These are phyloP conservation scores for Myioborus melanocephalus DNA, from an alignment of 2,797 vertebrate species.

Conservation along the genomic window DNA sequence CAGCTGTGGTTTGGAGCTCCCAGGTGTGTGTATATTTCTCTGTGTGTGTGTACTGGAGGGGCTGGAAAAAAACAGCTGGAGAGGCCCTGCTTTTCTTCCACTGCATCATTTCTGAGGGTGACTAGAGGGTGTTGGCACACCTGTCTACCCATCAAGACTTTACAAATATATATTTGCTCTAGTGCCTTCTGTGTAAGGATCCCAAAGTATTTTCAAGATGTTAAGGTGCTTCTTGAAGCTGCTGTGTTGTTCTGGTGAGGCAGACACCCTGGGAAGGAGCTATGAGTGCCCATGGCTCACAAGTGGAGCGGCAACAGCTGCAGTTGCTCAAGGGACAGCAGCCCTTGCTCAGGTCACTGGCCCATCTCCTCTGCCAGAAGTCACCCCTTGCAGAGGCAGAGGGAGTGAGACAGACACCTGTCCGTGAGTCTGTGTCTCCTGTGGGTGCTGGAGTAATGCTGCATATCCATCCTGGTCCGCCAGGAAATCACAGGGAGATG, in stretches of 20 bases:
- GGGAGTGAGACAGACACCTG: rapidly evolving
- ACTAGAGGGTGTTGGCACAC: background rate
- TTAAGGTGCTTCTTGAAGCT: background rate
- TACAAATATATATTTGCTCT: background rate
- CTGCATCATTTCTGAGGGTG: background rate
- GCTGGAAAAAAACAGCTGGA: background rate
- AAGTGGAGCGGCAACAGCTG: background rate
- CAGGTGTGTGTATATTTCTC: rapidly evolving
- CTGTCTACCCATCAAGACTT: rapidly evolving
- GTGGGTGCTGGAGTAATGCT: background rate
- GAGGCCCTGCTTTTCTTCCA: background rate
- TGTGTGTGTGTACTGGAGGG: background rate
- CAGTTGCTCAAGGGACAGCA: background rate
- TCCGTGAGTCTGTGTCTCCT: rapidly evolving
- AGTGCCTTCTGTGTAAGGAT: background rate
- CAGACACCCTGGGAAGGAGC: background rate
- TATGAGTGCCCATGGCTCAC: background rate
- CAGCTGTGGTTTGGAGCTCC: background rate
- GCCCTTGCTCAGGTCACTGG: background rate
- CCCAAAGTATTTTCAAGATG: background rate
- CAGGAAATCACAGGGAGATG: background rate
- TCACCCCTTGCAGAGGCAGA: background rate
- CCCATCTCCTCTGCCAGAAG: background rate
- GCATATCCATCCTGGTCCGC: background rate
- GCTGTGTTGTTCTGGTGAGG: background rate